Evolutionary conservation across 2,888 invertebrate genomes (phyloP).

Genomic region (Cephonodes hylas): DNA sequence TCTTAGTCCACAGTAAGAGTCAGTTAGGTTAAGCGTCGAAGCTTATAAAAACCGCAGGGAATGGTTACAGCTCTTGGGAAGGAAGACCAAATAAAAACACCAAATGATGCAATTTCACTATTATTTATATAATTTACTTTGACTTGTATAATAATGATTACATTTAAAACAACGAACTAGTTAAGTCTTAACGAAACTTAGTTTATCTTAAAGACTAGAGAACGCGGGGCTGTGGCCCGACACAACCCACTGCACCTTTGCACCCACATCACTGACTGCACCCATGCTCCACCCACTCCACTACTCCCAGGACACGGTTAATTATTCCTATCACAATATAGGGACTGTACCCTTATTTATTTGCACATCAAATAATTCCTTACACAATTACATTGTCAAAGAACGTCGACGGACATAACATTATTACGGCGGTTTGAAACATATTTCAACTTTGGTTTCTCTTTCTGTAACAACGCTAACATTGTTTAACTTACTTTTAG

Average conservation of each 20-base stretch:
- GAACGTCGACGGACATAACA: neutral
- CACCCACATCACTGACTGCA: too few relatives aligned
- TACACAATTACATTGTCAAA: neutral
- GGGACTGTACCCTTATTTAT: too few relatives aligned
- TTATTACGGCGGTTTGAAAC: neutral
- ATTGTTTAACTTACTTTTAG: neutral
- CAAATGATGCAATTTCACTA: slow-evolving; percentile 11
- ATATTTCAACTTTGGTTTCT: neutral
- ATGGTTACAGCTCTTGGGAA: neutral
- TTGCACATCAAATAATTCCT: neutral
- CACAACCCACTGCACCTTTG: neutral
- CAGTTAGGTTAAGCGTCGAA: too few relatives aligned
- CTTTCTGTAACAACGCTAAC: neutral
- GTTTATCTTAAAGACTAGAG: neutral
- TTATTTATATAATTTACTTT: slow-evolving; percentile 9
- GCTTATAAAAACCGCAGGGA: too few relatives aligned
- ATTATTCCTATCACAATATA: too few relatives aligned
- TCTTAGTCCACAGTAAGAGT: too few relatives aligned
- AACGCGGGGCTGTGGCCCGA: neutral
- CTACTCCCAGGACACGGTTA: too few relatives aligned
- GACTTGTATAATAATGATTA: slow-evolving; percentile 9
- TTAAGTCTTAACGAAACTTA: slow-evolving; percentile 5
- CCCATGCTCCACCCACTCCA: too few relatives aligned
- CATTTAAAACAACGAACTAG: slow-evolving; percentile 3
- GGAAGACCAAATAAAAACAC: neutral